Evolutionary conservation across 1,140 invertebrate genomes (phyloP).

Genomic region (Cotesia vestalis): DNA sequence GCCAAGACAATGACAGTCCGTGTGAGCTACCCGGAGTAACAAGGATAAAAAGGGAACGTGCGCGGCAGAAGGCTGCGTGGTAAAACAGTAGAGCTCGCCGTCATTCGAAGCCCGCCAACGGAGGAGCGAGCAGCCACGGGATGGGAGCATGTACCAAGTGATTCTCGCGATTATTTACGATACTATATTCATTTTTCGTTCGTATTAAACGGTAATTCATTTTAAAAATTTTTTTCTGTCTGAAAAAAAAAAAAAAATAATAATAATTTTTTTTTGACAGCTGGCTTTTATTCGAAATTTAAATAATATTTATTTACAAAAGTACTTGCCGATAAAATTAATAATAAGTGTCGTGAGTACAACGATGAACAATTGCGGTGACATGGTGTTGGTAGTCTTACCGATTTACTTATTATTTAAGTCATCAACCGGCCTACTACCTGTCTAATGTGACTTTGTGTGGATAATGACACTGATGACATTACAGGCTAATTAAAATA

Average conservation of each 20-base stretch:
- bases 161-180: constrained; percentile 45
- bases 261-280: too few species aligned
- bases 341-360: constrained; percentile 6
- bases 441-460: constrained; percentile 13
- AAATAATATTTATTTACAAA: too few species aligned
- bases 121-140: constrained; percentile 61
- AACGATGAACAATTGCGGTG: neutral
- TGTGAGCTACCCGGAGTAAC: neutral
- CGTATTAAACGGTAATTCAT: neutral
- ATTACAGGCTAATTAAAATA: neutral
- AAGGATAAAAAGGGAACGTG: constrained; percentile 31
- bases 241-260: too few species aligned
- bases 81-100: constrained; percentile 50
- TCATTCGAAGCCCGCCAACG: constrained; percentile 65
- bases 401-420: neutral
- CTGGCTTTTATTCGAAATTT: too few species aligned
- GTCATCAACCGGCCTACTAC: neutral
- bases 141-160: constrained; percentile 51
- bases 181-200: constrained; percentile 11
- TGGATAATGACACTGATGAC: neutral
- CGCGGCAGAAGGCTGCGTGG: constrained; percentile 42
- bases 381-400: neutral
- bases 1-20: neutral
- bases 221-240: neutral
- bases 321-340: too few species aligned